Evolutionary conservation across 1,140 invertebrate species (phyloP).

Genomic region (Acromyrmex charruanus): DNA sequence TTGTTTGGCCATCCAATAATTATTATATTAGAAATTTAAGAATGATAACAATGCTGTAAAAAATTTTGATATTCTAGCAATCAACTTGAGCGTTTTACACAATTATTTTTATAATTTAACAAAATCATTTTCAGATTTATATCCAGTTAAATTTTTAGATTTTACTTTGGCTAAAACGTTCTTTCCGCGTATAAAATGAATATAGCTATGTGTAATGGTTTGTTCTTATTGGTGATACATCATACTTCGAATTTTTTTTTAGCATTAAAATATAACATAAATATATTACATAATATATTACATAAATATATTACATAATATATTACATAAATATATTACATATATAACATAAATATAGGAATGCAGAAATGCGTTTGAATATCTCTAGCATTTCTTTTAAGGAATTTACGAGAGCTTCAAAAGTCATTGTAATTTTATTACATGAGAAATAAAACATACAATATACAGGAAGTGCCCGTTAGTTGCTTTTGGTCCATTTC

Average conservation of each 20-base stretch:
- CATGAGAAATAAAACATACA: not conserved
- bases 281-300: not conserved
- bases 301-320: not conserved
- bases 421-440: not conserved
- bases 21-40: too few species aligned
- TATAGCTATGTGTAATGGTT: not conserved
- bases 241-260: not conserved
- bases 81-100: too few species aligned
- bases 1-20: too few species aligned
- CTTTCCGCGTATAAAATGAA: not conserved
- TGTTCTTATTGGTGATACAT: not conserved
- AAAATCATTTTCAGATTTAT: too few species aligned
- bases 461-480: not conserved
- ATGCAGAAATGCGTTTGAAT: not conserved
- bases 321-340: not conserved
- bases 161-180: too few species aligned
- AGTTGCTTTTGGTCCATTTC: constrained; percentile 33
- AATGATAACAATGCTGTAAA: too few species aligned
- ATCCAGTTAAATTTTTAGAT: too few species aligned
- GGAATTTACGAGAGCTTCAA: not conserved
- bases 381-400: not conserved
- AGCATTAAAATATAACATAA: not conserved
- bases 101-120: too few species aligned
- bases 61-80: too few species aligned
- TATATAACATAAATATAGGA: not conserved